Conservation (phyloP, 1,140 invertebrate species). For the Lordiphosa collinella region DNA sequence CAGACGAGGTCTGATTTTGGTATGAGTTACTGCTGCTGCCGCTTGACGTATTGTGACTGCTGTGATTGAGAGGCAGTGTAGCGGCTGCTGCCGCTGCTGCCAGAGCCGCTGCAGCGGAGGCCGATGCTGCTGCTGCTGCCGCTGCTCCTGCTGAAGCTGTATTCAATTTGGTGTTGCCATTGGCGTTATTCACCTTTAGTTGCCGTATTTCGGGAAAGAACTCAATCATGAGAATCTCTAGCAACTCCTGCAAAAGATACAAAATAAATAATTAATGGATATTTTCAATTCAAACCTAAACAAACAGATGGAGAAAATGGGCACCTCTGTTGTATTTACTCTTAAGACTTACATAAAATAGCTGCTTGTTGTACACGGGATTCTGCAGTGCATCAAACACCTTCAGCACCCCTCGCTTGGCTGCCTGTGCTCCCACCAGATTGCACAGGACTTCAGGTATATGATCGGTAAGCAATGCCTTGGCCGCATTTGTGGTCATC, state of each 20-base stretch:
- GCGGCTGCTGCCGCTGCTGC: conserved; percentile 56
- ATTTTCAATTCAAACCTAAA: too few species aligned
- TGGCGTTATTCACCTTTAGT: conserved; percentile 52
- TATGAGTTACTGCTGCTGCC: background rate
- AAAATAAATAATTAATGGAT: background rate
- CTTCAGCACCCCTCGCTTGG: conserved; percentile 89
- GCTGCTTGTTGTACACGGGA: conserved; percentile 92
- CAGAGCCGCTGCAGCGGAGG: conserved; percentile 36
- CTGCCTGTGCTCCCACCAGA: conserved; percentile 91
- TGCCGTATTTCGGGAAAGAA: conserved; percentile 86
- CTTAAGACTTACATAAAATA: conserved; percentile 89
- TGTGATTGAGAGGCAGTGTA: conserved; percentile 28
- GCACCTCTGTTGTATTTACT: too few species aligned
- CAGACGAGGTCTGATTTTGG: too few species aligned
- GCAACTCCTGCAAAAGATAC: conserved; percentile 83
- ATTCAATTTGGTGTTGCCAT: conserved; percentile 45
- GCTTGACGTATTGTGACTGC: conserved; percentile 14
- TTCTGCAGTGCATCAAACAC: conserved; percentile 94
- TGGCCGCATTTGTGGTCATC: conserved; percentile 79
- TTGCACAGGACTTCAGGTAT: conserved; percentile 90
- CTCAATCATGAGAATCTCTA: conserved; percentile 87
- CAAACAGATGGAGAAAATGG: too few species aligned
- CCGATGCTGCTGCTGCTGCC: conserved; percentile 41
- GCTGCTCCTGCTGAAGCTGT: conserved; percentile 60
- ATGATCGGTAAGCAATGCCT: conserved; percentile 83